Percentiles rank a stretch among this genome's conserved stretches.
Evolutionary conservation across 2,888 invertebrate species (phyloP).

Genomic region (Heteropelma amictum): DNA sequence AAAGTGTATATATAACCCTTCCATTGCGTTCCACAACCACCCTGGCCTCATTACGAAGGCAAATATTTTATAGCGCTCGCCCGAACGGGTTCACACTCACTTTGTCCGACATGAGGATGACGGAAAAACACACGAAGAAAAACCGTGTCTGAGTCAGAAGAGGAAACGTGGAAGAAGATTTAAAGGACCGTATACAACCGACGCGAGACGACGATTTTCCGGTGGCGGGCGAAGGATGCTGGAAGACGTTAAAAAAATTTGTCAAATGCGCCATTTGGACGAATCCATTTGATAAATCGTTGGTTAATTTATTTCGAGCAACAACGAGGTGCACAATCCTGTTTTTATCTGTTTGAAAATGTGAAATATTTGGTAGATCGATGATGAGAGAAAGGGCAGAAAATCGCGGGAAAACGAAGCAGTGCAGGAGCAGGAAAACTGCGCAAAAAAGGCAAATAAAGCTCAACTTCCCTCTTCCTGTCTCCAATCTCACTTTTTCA

Average conservation of each 20-base stretch:
- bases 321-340: too few relatives aligned
- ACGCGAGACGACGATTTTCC: constrained; percentile 54
- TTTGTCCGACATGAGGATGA: constrained; percentile 59
- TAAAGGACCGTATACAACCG: constrained; percentile 53
- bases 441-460: constrained; percentile 64
- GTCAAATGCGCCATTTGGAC: too few relatives aligned
- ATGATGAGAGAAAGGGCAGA: constrained; percentile 33
- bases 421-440: constrained; percentile 55
- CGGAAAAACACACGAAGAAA: constrained; percentile 50
- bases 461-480: constrained; percentile 67
- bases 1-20: constrained; percentile 33
- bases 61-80: constrained; percentile 77
- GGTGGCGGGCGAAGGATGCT: too few relatives aligned
- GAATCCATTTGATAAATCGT: too few relatives aligned
- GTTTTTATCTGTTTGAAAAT: too few relatives aligned
- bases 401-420: constrained; percentile 42
- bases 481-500: constrained; percentile 63
- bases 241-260: not conserved
- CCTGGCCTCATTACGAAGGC: constrained; percentile 77
- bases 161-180: constrained; percentile 55
- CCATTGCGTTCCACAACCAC: constrained; percentile 52
- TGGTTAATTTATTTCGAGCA: too few relatives aligned
- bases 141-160: not conserved
- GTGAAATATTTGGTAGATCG: not conserved
- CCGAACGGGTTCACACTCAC: constrained; percentile 61